These are phyloP conservation scores for Epinephelus moara DNA, from an alignment of 2,113 vertebrate species.

Conservation along the genomic window DNA sequence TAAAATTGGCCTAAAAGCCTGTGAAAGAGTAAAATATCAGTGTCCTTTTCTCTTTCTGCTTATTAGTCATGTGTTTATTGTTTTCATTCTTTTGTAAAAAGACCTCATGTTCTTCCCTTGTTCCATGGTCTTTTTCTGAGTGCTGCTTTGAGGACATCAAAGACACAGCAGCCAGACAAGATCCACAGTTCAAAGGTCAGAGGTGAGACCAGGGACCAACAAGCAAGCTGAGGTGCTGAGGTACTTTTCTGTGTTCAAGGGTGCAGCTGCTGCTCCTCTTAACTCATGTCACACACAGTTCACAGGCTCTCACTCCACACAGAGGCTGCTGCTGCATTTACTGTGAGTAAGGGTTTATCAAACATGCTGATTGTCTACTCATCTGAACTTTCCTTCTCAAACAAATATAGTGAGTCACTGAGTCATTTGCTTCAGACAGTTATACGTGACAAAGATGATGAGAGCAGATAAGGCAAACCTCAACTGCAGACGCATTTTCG, in stretches of 20 bases:
- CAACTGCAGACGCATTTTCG: not conserved
- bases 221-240: not conserved
- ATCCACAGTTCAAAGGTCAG: conserved; percentile 42
- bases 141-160: conserved; percentile 38
- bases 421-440: not conserved
- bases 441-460: not conserved
- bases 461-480: not conserved
- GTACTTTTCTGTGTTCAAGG: conserved; percentile 41
- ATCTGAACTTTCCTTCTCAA: not conserved
- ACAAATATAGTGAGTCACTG: not conserved
- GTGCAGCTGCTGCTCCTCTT: conserved; percentile 43
- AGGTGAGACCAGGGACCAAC: conserved; percentile 4
- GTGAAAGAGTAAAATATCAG: not conserved
- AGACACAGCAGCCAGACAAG: conserved; percentile 1
- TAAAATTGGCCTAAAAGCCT: not conserved
- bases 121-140: not conserved
- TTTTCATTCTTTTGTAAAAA: not conserved
- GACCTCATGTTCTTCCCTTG: not conserved
- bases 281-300: not conserved
- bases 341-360: not conserved
- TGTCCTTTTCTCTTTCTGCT: not conserved
- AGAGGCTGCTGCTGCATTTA: not conserved
- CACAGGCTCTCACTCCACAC: conserved; percentile 3
- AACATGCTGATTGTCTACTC: not conserved
- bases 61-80: not conserved